These are phyloP conservation scores for Onychorhynchus coronatus DNA, from an alignment of 2,113 vertebrate species.

Conservation along the genomic window DNA sequence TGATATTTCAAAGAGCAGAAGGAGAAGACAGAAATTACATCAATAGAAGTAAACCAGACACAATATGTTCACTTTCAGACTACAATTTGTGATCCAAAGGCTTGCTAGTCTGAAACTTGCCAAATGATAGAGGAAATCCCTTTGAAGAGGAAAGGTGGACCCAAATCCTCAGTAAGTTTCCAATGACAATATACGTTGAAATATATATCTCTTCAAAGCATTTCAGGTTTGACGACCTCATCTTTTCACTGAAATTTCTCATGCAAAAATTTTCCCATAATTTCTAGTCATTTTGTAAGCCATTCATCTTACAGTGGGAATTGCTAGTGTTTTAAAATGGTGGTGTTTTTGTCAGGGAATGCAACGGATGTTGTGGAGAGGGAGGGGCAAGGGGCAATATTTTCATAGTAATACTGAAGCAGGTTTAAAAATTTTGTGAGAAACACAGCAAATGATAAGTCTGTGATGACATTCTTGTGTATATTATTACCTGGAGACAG, in stretches of 20 bases:
- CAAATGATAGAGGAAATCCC: neutral
- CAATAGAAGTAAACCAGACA: neutral
- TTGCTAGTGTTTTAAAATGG: neutral
- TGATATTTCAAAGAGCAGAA: neutral
- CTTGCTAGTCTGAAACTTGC: neutral
- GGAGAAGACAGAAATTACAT: neutral
- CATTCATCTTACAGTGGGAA: neutral
- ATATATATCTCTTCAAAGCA: neutral
- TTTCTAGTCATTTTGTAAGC: neutral
- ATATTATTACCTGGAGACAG: neutral
- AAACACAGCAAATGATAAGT: neutral
- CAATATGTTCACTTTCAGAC: neutral
- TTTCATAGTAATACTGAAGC: neutral
- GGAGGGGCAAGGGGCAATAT: neutral
- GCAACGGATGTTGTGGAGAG: rapidly evolving
- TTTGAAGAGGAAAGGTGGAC: neutral
- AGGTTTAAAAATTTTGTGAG: neutral
- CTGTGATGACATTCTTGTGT: neutral
- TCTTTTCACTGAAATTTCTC: neutral
- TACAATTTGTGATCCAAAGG: neutral
- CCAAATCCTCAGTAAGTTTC: neutral
- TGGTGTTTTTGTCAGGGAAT: neutral
- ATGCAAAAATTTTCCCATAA: neutral
- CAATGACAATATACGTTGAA: neutral
- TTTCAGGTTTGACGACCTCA: neutral